phyloP scores from a whole-genome alignment of 2,113 vertebrate genomes.

The Halcyon senegalensis region DNA sequence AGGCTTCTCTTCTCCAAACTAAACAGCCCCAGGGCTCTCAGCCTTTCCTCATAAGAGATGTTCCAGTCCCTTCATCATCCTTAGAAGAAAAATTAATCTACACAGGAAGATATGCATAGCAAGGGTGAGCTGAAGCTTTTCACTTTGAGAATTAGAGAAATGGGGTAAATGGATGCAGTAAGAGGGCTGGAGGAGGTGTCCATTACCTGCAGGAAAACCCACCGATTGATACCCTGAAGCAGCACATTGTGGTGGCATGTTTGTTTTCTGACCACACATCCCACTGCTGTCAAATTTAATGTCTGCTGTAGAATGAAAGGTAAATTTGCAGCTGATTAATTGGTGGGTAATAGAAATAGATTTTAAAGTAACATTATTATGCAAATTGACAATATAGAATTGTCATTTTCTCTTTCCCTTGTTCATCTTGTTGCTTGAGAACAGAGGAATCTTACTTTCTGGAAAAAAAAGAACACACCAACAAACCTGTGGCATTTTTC shows the following conservation, averaged over 20 bases:
- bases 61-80: no score
- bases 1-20: no score
- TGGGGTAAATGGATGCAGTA: neutral
- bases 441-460: neutral
- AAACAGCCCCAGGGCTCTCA: no score
- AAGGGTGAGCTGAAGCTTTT: neutral
- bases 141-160: neutral
- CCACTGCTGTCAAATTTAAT: neutral
- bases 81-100: neutral
- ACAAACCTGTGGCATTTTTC: neutral
- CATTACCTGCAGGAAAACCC: neutral
- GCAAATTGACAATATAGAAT: neutral
- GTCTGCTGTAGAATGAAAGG: neutral
- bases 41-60: no score
- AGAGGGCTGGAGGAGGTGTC: neutral
- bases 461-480: neutral
- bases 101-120: neutral
- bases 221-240: neutral
- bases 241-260: fast-evolving
- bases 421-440: neutral
- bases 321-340: neutral
- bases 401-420: neutral
- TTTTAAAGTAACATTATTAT: neutral
- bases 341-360: neutral
- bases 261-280: neutral